Base-by-base conservation (phyloP, 2,888 invertebrate genomes). In the Chrysomela aeneicollis region DNA sequence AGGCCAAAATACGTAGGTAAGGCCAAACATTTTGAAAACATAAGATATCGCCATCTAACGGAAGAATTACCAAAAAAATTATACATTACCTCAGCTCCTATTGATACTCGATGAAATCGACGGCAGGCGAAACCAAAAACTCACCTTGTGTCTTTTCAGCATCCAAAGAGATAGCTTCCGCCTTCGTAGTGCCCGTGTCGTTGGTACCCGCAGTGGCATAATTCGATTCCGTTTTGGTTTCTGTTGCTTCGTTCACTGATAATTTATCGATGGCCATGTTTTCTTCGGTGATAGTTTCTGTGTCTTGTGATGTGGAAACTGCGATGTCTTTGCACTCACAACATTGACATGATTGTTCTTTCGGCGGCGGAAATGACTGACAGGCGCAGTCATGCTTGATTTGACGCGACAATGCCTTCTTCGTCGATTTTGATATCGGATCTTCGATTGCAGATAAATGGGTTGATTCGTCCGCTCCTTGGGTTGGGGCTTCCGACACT, bases 291-390 rank as follows among this genome's bases (percentile, higher is more conserved):
- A 64, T 70, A 30, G 71, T 71, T 74, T 73, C 74, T 58, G 67
- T 67, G 55, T 72, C 69, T 53, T 63, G 63, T 37, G 71, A 66
- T 64, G 76, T 75, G 65, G 73, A 68, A 46, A 73, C 63, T 55
- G 72, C 74, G 60, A 75, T 62, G 58, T 73, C 71, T 69, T 72
- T 75, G 66, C 73, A 73, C 65, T 74, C 75, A 67, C 73, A 72
- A 66, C 74, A 75, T 73, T 75, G 74, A 74, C 73, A 73, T 73
- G 76, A 75, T 71, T 73, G 74, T 66, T 75, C 71, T 59, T 62
- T 63, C 52, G 66, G 66, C 54, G 66, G 64, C 59, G 68, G 59
- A 60, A 64, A 66, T 57, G 76, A 71, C 58, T 76, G 76, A 73
- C 76, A 76, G 59, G 61, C 54, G 63, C 69, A 69, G 68, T 75